Base-by-base conservation (phyloP, 2,113 vertebrate genomes). In the Otus sunia region DNA sequence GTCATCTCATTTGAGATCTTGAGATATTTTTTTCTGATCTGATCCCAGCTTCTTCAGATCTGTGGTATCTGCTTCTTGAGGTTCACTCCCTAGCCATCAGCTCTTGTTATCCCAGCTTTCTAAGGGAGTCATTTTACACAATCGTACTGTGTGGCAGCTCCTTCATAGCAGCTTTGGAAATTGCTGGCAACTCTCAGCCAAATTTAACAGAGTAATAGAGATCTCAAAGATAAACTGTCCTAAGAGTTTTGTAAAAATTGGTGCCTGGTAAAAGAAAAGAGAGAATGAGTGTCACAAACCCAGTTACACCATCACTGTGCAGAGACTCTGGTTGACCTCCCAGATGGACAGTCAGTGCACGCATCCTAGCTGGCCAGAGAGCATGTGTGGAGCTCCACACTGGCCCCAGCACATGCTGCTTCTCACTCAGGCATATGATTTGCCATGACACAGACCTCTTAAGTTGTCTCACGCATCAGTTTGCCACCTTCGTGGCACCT, bases 61-160 rank as follows among this genome's bases (percentile, higher is more conserved):
- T 91, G 41, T 87, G 41, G n/a, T 66, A 73, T 88, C 80, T 93
- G 25, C 18, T 83, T 84, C 79, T 81, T 67, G 53, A 79, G 18
- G 34, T 75, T 95, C 62, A 66, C 27, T 92, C 80, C 49, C n/a
- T 63, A 79, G 29, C 58, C 84, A 84, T 82, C 88, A 91, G 45
- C 76, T 84, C 64, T 84, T 88, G 27, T 86, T 91, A 78, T 55
- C 64, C 56, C 52, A 74, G 68, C 69, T 91, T 96, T 95, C 80
- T 67, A 78, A 91, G 79, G 59, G 92, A 88, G 73, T 71, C 0
- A 0, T 94, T 94, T 84, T 67, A 72, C 43, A 89, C 41, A 52
- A 36, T 22, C 15, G 0, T 64, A 25, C 47, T 64, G 14, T 21
- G 6, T 45, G 73, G 80, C 77, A 88, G 18, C 76, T 93, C 67